These are phyloP conservation scores for Myoxocephalus aenaeus DNA, from an alignment of 2,797 vertebrate genomes.

Conservation along the genomic window DNA sequence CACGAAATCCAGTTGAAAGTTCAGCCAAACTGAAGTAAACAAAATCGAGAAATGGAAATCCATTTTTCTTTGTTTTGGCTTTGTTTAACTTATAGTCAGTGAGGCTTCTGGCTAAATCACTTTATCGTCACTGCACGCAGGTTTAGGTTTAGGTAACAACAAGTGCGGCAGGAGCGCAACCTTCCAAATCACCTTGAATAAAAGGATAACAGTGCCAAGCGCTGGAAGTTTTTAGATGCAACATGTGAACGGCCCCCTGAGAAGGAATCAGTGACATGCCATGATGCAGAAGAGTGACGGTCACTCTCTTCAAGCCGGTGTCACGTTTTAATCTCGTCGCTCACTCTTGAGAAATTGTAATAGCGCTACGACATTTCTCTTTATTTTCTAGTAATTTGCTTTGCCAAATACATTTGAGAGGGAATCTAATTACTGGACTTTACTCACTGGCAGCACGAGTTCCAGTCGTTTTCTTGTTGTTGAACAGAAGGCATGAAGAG, in stretches of 20 bases:
- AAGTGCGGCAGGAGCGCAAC: too few relatives aligned
- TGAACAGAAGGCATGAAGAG: not conserved
- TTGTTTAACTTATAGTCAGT: not conserved
- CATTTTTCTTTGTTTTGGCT: not conserved
- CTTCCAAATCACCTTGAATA: too few relatives aligned
- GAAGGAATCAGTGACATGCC: not conserved
- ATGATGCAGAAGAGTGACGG: not conserved
- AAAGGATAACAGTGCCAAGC: too few relatives aligned
- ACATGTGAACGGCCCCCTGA: not conserved
- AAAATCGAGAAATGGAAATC: not conserved
- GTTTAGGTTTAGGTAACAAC: not conserved
- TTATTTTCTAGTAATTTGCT: constrained; percentile 15
- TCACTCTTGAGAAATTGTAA: constrained; percentile 13
- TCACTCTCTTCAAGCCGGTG: not conserved
- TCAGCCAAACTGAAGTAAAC: not conserved
- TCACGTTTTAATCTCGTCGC: constrained; percentile 24
- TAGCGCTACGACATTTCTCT: not conserved
- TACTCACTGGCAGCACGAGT: constrained; percentile 15
- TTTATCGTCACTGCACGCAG: not conserved
- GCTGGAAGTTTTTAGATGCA: too few relatives aligned
- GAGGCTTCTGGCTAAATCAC: not conserved
- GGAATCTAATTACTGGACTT: constrained; percentile 8
- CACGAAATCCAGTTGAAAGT: not conserved
- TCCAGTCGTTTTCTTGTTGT: not conserved
- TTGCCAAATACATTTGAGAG: constrained; percentile 14